Base-by-base conservation (phyloP, 2,888 invertebrate genomes). In the Macroteleia sp. region DNA sequence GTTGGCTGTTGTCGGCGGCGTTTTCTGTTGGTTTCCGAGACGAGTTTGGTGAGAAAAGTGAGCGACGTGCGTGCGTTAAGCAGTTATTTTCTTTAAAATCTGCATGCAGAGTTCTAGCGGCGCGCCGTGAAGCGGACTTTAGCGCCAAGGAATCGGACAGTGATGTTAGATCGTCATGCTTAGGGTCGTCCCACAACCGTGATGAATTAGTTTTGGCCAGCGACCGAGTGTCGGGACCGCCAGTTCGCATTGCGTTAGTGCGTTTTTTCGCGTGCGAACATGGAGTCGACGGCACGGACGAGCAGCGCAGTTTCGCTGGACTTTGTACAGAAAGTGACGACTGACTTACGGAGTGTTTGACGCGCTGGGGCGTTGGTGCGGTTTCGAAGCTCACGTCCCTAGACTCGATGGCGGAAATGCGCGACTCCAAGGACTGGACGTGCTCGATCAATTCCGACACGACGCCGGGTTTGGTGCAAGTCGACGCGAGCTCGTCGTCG, bases 401-500 rank as follows among this genome's bases (percentile, higher is more conserved):
- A 22, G 88, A 91, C 86, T 93, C 93, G 25, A 94, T 93, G 2
- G 90, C 89, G 57, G 88, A 90, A 22, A 94, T 89, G 50, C 93
- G 90, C 77, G 86, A 90, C 83, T 93, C 93, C 48, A 94, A 92
- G 48, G 93, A 92, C 87, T 93, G 94, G 32, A 95, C 93, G 75
- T 95, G 94, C 42, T 93, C 93, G 39, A 95, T 94, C 81, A 95
- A 93, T 82, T 92, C 93, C 48, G 94, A 94, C 41, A 95, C 93
- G 82, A 95, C 93, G 39, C 93, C 92, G 67, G 88, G 83, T 54
- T 92, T 83, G 8, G 61, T 81, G 1, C 20, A 12, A 56, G 76
- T 62, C 2, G 39, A 62, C 8, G 28, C 71, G 34, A 81, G 82
- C 44, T 85, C 84, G 9, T 93, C 92, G 2, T 94, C 93, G 0